Base-by-base conservation (phyloP, 1,140 invertebrate genomes). In the Ditylenchus dipsaci region DNA sequence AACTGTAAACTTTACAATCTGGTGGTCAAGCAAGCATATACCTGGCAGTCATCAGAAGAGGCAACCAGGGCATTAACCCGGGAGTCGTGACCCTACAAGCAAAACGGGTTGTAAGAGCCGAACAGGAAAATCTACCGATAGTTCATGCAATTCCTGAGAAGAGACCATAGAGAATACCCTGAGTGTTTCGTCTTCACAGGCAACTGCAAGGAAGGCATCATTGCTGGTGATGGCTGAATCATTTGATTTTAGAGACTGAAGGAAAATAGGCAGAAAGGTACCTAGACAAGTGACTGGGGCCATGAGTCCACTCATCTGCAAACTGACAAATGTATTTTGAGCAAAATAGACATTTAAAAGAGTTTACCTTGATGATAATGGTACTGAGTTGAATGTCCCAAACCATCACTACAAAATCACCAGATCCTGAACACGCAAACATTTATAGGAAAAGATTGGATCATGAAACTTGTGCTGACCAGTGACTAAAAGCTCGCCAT, bases 361-460 rank as follows among this genome's bases (percentile, higher is more conserved):
- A 26, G 17, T 57, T 15, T 1, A 30, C 9, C 33, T 53, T 38
- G 33, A 38, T 33, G 43, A 81, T 69, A 47, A 74, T 63, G 17
- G 43, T 57, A 30, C 77, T 76, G 11, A 47, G 68, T 17, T 77
- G 62, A 43, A 82, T 75, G 59, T 78, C 68, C 79, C 79, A 82
- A 42, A 82, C 80, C 78, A 83, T 83, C 21, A 82, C 80, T 9
- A 72, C 78, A 58, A 82, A 82, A 64, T 82, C 80, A 47, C 81
- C 81, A 27, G 81, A 83, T 3, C 49, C 49, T 53, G 23, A 53
- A 53, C 33, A 38, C 3, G 11, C 33, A 3, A 38, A 38, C 11
- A 38, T 5, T 5, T 38, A 38, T 38, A 38, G 33, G 33, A 38
- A 38, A 38, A 38, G 3, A 38, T 38, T n/a, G n/a, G n/a, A 38